phyloP scores from a whole-genome alignment of 64 coral and sea anemone species.

The Orbicella faveolata region DNA sequence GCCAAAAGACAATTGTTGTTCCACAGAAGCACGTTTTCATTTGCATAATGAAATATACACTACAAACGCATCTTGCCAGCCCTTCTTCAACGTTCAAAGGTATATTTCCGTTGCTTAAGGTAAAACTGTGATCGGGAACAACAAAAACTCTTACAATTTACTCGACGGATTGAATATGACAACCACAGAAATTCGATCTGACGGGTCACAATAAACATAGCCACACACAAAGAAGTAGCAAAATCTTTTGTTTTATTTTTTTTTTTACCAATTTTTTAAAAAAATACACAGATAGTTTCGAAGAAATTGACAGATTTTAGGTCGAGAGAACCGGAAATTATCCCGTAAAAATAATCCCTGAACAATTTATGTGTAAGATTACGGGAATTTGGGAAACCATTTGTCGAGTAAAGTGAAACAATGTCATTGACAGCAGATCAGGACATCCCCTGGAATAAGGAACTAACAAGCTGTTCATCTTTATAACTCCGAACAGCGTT shows the following conservation, averaged over 20 bases:
- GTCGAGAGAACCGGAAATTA: constrained; percentile 24
- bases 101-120: not conserved
- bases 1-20: constrained; percentile 13
- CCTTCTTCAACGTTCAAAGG: not conserved
- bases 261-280: constrained; percentile 1
- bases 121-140: not conserved
- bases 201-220: not conserved
- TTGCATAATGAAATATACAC: constrained; percentile 38
- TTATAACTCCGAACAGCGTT: not conserved
- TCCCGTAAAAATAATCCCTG: not conserved
- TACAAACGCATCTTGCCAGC: not conserved
- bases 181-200: constrained; percentile 1
- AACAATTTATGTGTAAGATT: constrained; percentile 18
- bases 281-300: not conserved
- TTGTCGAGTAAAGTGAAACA: not conserved
- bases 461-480: not conserved
- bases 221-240: constrained; percentile 6
- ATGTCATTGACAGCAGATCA: not conserved
- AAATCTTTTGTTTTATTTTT: not conserved
- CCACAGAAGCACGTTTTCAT: constrained; percentile 30
- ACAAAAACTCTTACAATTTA: not conserved
- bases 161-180: not conserved
- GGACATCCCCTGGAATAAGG: constrained; percentile 12
- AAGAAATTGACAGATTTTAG: not conserved
- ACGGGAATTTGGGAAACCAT: constrained; percentile 25